Evolutionary conservation across 2,888 invertebrate species (phyloP).

Genomic region (Callimorpha dominula): DNA sequence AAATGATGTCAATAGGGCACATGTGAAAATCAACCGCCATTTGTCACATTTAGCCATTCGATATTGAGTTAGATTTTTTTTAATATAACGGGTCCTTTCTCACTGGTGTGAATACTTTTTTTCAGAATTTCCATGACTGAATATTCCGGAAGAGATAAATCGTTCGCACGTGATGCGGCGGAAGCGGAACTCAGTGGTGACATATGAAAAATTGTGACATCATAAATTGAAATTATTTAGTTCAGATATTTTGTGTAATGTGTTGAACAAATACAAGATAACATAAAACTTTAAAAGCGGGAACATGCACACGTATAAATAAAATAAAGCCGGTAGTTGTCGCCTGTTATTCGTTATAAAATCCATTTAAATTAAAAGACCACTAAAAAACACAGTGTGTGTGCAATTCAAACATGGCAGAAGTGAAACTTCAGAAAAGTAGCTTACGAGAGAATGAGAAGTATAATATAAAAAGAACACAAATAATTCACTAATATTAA

Average conservation of each 20-base stretch:
- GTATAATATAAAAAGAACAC: no score
- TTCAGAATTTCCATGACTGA: constrained; percentile 49
- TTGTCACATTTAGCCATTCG: constrained; percentile 16
- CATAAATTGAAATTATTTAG: constrained; percentile 54
- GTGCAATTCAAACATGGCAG: no score
- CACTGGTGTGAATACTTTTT: constrained; percentile 31
- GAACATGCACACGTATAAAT: no score
- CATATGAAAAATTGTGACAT: constrained; percentile 65
- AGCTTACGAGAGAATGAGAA: no score
- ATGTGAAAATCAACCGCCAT: constrained; percentile 16
- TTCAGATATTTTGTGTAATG: constrained; percentile 10
- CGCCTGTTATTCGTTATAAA: no score
- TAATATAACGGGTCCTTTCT: constrained; percentile 39
- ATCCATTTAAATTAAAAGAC: no score
- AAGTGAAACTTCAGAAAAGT: no score
- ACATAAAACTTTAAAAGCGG: no score
- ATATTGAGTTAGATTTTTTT: constrained; percentile 50
- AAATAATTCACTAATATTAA: no score
- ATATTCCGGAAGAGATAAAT: constrained; percentile 63
- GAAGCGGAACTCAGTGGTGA: constrained; percentile 58
- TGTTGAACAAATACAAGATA: not conserved
- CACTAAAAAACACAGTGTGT: no score
- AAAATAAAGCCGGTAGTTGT: no score
- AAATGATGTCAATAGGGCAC: not conserved
- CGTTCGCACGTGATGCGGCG: constrained; percentile 62